Conservation (phyloP, 2,888 invertebrate species). For the Diarsia dahlii region DNA sequence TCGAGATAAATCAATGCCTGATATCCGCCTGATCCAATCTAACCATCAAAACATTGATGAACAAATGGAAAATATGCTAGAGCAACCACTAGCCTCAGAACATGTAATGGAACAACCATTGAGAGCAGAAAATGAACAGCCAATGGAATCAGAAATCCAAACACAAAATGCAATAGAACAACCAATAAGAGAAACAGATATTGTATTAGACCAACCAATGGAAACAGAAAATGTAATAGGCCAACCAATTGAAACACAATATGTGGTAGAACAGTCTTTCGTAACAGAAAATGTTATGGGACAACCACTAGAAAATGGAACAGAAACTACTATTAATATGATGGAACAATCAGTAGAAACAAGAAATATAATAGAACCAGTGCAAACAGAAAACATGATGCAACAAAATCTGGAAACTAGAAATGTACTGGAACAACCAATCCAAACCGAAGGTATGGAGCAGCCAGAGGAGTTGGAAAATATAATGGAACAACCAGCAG, state of each 20-base stretch:
- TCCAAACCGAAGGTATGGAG: conserved; percentile 9
- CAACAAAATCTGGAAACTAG: conserved; percentile 24
- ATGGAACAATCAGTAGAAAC: conserved; percentile 23
- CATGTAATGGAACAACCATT: conserved; percentile 30
- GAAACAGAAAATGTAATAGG: conserved; percentile 30
- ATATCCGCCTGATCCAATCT: conserved; percentile 8
- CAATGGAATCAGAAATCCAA: conserved; percentile 29
- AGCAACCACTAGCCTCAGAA: conserved; percentile 31
- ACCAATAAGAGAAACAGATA: conserved; percentile 14
- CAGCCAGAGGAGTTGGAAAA: conserved; percentile 27
- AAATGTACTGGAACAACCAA: conserved; percentile 19
- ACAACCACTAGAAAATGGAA: conserved; percentile 31
- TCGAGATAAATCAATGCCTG: conserved; percentile 44
- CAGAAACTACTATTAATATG: conserved; percentile 24
- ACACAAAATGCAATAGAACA: conserved; percentile 34
- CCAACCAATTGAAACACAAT: conserved; percentile 27
- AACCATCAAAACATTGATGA: conserved; percentile 38
- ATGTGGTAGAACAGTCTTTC: conserved; percentile 31
- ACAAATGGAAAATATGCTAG: conserved; percentile 36
- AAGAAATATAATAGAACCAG: conserved; percentile 4
- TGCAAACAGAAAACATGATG: conserved; percentile 7
- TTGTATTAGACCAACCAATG: conserved; percentile 27
- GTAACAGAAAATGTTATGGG: conserved; percentile 24
- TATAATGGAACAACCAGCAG: conserved; percentile 27
- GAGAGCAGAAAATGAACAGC: conserved; percentile 15